These are phyloP conservation scores for Ginglymostoma cirratum DNA, from an alignment of 2,113 vertebrate species.

Conservation along the genomic window DNA sequence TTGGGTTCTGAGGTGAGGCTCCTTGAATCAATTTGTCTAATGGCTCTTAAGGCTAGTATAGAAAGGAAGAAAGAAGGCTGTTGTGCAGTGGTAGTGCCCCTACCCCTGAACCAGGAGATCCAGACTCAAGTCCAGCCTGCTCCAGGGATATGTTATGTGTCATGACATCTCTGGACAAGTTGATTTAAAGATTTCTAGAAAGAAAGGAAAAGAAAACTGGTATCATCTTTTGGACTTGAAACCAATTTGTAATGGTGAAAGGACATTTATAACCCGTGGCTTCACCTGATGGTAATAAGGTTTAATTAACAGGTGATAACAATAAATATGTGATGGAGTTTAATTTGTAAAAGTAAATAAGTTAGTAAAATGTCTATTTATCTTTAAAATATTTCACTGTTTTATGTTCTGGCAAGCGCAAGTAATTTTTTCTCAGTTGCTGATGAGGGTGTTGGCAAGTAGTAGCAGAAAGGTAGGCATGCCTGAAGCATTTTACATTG, in stretches of 20 bases:
- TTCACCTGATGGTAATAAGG: not conserved
- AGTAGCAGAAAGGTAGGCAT: not conserved
- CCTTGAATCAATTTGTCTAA: not conserved
- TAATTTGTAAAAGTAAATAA: not conserved
- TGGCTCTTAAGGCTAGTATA: not conserved
- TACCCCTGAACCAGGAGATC: too few relatives aligned
- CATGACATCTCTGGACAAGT: too few relatives aligned
- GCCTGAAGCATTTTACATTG: not conserved
- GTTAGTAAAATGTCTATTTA: not conserved
- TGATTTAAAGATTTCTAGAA: too few relatives aligned
- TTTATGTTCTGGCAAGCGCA: not conserved
- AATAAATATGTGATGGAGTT: not conserved
- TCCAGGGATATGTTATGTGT: too few relatives aligned
- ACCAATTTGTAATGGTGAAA: not conserved
- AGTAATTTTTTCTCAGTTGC: not conserved
- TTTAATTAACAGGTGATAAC: not conserved
- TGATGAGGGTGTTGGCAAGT: not conserved
- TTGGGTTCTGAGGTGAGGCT: not conserved
- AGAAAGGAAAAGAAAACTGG: not conserved
- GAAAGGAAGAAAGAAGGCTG: not conserved
- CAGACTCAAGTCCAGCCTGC: too few relatives aligned
- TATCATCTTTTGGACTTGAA: not conserved
- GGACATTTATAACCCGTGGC: not conserved
- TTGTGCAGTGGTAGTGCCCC: too few relatives aligned
- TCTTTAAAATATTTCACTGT: not conserved